phyloP scores from a whole-genome alignment of 2,113 vertebrate genomes.

The Aegithalos caudatus region DNA sequence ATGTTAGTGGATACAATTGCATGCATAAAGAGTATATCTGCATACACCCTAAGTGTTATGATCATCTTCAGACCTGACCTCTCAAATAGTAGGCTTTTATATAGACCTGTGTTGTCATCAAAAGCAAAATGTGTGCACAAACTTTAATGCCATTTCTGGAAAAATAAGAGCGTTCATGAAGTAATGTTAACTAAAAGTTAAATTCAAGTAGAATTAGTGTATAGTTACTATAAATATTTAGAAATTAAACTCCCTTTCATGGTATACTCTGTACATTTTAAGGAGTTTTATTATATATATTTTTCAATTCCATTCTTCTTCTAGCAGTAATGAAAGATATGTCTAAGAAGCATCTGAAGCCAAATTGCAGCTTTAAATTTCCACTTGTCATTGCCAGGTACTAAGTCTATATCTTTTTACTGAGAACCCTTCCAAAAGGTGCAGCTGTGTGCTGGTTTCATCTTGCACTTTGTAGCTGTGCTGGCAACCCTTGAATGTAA shows the following conservation, averaged over 20 bases:
- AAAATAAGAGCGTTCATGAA: background rate
- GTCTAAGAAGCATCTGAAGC: conserved; percentile 48
- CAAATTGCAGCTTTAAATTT: conserved; percentile 74
- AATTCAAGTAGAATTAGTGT: background rate
- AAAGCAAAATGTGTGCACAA: background rate
- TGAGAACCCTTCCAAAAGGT: conserved; percentile 73
- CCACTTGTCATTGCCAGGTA: conserved; percentile 73
- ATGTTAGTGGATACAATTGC: background rate
- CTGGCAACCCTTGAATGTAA: conserved; percentile 68
- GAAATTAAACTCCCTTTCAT: background rate
- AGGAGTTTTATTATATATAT: background rate
- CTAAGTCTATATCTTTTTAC: conserved; percentile 69
- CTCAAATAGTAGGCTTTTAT: background rate
- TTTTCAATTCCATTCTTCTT: conserved; percentile 42
- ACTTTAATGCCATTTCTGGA: background rate
- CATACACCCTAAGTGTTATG: background rate
- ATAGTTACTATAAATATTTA: background rate
- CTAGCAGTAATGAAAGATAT: conserved; percentile 53
- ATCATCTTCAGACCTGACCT: background rate
- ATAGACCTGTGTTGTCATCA: background rate
- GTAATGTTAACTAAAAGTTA: background rate
- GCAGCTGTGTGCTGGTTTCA: conserved; percentile 79
- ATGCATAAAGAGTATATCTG: background rate
- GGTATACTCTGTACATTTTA: conserved; percentile 10
- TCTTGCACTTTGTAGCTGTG: conserved; percentile 74